phyloP scores from a whole-genome alignment of 2,888 invertebrate species.

The Oconnorella tubifera region DNA sequence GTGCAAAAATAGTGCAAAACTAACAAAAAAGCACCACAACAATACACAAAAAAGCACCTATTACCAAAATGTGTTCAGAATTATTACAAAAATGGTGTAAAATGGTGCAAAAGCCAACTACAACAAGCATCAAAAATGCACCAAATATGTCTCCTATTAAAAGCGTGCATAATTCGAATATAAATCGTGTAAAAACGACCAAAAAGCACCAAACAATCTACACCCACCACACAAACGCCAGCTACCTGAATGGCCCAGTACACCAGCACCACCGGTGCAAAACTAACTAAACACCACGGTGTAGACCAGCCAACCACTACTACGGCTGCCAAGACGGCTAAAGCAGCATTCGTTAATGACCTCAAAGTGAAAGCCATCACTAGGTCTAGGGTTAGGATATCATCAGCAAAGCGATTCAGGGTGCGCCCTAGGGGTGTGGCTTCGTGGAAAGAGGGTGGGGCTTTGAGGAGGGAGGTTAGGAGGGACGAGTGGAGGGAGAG shows the following conservation, averaged over 20 bases:
- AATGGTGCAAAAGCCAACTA: too few relatives aligned
- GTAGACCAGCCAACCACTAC: slow-evolving; percentile 42
- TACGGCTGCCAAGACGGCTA: slow-evolving; percentile 36
- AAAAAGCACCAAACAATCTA: too few relatives aligned
- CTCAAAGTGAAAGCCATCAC: slow-evolving; percentile 29
- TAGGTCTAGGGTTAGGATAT: slow-evolving; percentile 50
- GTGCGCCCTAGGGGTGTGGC: slow-evolving; percentile 50
- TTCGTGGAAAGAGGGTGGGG: slow-evolving; percentile 52
- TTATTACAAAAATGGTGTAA: too few relatives aligned
- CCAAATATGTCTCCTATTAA: too few relatives aligned
- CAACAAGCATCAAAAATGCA: too few relatives aligned
- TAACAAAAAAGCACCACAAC: too few relatives aligned
- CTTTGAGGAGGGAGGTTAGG: slow-evolving; percentile 53
- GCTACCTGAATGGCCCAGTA: slow-evolving; percentile 44
- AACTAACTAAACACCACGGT: slow-evolving; percentile 39
- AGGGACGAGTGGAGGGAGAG: slow-evolving; percentile 59
- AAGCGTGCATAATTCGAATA: too few relatives aligned
- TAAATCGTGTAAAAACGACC: too few relatives aligned
- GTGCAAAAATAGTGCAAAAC: too few relatives aligned
- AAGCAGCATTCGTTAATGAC: slow-evolving; percentile 38
- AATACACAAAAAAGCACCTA: too few relatives aligned
- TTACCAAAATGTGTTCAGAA: too few relatives aligned
- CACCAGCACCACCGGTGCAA: slow-evolving; percentile 39
- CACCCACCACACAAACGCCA: slow-evolving; percentile 32
- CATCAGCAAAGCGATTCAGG: slow-evolving; percentile 50